Percentiles rank a stretch among this genome's conserved stretches.
Evolutionary conservation across 2,888 invertebrate genomes (phyloP).

Genomic region (Zaprionus bogoriensis): DNA sequence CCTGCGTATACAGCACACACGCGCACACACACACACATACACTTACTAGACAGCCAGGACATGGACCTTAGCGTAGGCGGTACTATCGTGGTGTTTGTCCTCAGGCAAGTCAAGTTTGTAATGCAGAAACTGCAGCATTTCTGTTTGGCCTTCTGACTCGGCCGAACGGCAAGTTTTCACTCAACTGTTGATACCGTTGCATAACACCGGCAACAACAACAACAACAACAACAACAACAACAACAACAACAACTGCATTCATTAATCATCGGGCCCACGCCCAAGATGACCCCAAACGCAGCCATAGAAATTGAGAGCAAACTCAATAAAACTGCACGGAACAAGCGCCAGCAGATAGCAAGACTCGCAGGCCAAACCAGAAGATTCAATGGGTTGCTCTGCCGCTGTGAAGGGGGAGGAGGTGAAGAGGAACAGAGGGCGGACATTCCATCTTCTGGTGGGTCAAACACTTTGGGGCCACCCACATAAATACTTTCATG

Average conservation of each 20-base stretch:
- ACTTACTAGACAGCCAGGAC: constrained; percentile 15
- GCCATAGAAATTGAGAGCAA: constrained; percentile 47
- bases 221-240: not conserved
- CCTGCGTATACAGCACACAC: constrained; percentile 17
- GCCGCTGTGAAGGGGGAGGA: not conserved
- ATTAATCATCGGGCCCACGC: constrained; percentile 62
- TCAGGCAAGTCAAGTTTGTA: constrained; percentile 38
- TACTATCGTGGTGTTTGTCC: no score
- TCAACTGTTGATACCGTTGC: constrained; percentile 38
- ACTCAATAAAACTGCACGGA: constrained; percentile 40
- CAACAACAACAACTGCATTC: constrained; percentile 30
- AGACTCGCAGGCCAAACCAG: constrained; percentile 37
- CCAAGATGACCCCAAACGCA: constrained; percentile 23
- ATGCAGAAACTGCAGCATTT: constrained; percentile 17
- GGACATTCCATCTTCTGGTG: constrained; percentile 24
- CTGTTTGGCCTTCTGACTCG: constrained; percentile 41
- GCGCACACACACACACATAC: no score
- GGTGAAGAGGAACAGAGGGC: no score
- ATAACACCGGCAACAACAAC: constrained; percentile 14
- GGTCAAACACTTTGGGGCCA: constrained; percentile 37
- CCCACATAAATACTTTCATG: constrained; percentile 57
- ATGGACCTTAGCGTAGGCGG: no score
- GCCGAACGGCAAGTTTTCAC: constrained; percentile 18
- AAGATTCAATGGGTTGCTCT: not conserved
- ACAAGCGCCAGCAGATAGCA: constrained; percentile 6